Evolutionary conservation across 2,797 vertebrate species (phyloP), one percentile per base, ranked within the genome.

Genomic region (Pantherophis vulpinus): DNA sequence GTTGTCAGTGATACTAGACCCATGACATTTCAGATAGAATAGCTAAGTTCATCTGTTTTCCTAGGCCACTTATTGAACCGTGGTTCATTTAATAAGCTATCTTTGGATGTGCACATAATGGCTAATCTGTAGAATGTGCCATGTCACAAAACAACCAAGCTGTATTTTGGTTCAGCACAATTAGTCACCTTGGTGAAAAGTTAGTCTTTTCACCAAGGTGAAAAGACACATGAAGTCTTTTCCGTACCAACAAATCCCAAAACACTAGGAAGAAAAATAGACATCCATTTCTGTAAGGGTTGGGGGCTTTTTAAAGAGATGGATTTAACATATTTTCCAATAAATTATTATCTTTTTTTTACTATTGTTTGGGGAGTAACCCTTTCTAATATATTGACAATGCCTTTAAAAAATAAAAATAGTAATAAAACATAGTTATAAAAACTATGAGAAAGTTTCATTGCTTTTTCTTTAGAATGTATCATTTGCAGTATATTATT

Each of bases 371-470:
- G 94, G 20, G 18, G 37, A 42, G 94, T 87, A 86, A 91, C 95
- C 95, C 95, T 96, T 96, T 96, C 96, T 95, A 96, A 93, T 93
- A 51, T 95, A 96, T 96, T 94, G 96, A 94, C 94, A 94, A 90
- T 93, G 89, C 56, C 25, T 93, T 93, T 87, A 92, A 88, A 93
- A 94, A 94, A 42, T 93, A 94, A 96, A 95, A 94, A 96, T 96
- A 91, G 95, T 95, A 97, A 96, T 97, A 96, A 96, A 97, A 94
- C 93, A 94, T 96, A 95, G 91, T 97, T 97, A 96, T 60, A 54
- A 94, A 92, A 96, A 96, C 96, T 94, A 94, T 94, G 94, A 93
- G 95, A 94, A 94, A 94, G 96, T 94, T 94, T 93, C 95, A 95
- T 93, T 86, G 94, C 92, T 96, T 97, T 94, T 61, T 93, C 90